Conservation (phyloP, 2,113 vertebrate species). For the Lamprotornis superbus region DNA sequence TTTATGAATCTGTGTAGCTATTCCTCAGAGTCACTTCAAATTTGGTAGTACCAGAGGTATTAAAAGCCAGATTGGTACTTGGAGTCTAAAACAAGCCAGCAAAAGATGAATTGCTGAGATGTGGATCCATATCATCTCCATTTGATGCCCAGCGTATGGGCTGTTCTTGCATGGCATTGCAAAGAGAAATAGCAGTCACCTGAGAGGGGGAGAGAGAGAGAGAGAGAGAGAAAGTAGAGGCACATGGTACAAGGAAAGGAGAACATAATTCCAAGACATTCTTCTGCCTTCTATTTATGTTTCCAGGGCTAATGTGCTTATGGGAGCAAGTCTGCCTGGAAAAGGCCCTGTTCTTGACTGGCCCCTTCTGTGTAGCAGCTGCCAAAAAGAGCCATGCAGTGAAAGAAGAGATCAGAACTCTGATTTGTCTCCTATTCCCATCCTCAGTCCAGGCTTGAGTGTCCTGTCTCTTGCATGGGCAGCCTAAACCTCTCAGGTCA, state of each 20-base stretch:
- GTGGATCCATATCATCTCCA: slow-evolving; percentile 4
- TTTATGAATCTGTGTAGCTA: neutral
- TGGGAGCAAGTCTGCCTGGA: neutral
- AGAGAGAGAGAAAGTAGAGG: neutral
- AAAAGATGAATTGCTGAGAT: slow-evolving; percentile 18
- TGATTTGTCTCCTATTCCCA: neutral
- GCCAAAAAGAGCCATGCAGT: neutral
- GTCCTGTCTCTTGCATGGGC: neutral
- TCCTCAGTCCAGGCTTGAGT: neutral
- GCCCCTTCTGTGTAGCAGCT: neutral
- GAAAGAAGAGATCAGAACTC: neutral
- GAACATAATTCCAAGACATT: neutral
- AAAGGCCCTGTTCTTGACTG: neutral
- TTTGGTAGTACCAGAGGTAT: neutral
- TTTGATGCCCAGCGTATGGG: neutral
- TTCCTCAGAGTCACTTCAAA: slow-evolving; percentile 20
- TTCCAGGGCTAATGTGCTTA: neutral
- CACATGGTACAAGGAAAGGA: neutral
- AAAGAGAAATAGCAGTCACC: neutral
- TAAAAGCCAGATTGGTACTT: slow-evolving; percentile 9
- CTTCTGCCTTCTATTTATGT: neutral
- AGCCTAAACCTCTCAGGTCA: neutral
- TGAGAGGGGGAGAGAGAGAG: neutral
- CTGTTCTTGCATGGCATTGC: neutral
- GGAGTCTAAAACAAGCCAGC: neutral